Base-by-base conservation (phyloP, 2,797 vertebrate genomes). In the Carapus acus region DNA sequence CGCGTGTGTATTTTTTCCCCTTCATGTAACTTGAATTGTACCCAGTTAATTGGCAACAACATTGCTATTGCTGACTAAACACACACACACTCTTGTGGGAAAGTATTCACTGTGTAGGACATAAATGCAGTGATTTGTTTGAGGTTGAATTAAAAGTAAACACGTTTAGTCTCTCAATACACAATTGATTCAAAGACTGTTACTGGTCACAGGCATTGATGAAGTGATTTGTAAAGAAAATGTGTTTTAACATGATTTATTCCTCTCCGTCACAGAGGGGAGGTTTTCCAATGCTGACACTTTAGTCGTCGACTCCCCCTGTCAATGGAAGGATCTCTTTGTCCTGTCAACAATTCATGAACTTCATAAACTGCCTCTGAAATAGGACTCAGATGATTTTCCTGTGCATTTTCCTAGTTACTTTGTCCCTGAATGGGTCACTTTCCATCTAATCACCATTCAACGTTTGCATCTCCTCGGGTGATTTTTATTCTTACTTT, bases 391-490 rank as follows among this genome's bases (percentile, higher is more conserved):
- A 58, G 38, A 59, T 58, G 23, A 61, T 51, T 43, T 19, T 37
- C 54, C 46, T 60, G 31, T n/a, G n/a, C n/a, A n/a, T 43, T 58
- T 62, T 66, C 54, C n/a, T n/a, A n/a, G n/a, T 46, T 59, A 42
- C 58, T 71, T 34, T 49, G 47, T 58, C 44, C 61, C 20, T 47
- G 24, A 58, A 49, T 62, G 27, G 51, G 36, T 64, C 23, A 57
- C 34, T 62, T 76, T 72, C 53, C 49, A 61, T 33, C 58, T 48
- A 74, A 46, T 68, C 55, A 64, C 38, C 57, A 60, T 76, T 2
- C 14, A 45, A 36, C 49, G 34, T 46, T 58, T 60, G 34, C 27
- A 20, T 71, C 62, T 71, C 56, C 62, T 40, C 50, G 36, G 45
- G 59, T 50, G 46, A 20, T 54, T n/a, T n/a, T n/a, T n/a, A n/a